A percentile compares a stretch with the other conserved stretches of the same genome.
Conservation (phyloP, 2,113 vertebrate species). For the Equus quagga region DNA sequence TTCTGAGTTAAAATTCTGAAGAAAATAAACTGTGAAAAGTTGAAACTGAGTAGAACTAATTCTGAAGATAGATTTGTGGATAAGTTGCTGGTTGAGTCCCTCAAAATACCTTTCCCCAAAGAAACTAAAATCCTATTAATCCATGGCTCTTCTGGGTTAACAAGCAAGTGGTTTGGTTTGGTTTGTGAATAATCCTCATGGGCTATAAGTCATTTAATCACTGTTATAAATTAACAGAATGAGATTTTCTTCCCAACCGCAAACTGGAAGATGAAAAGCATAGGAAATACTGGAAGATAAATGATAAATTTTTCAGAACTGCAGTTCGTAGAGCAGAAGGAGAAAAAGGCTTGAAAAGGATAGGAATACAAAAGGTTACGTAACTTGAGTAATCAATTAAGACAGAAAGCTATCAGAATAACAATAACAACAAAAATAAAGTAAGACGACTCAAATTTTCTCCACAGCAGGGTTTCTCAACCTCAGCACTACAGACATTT, state of each 20-base stretch:
- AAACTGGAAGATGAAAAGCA: not conserved
- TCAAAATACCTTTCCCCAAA: not conserved
- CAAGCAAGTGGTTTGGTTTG: not conserved
- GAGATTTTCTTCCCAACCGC: not conserved
- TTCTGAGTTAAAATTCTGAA: not conserved
- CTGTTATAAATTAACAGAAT: slow-evolving; percentile 1
- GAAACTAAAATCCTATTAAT: slow-evolving; percentile 43
- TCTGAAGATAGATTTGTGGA: not conserved
- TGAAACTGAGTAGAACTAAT: slow-evolving; percentile 7
- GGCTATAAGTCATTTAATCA: not conserved
- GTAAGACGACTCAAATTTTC: not conserved
- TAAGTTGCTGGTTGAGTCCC: not conserved
- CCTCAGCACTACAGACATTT: not conserved
- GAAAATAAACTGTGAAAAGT: slow-evolving; percentile 1
- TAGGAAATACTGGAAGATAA: not conserved
- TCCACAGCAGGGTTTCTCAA: not conserved
- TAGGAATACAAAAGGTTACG: not conserved
- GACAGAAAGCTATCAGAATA: not conserved
- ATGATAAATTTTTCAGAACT: not conserved
- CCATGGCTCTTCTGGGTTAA: not conserved
- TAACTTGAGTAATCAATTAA: slow-evolving; percentile 2
- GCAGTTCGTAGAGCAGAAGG: not conserved
- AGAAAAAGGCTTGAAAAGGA: not conserved
- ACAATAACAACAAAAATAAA: not conserved
- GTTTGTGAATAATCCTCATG: slow-evolving; percentile 3